These are phyloP conservation scores for Yasuhikotakia modesta DNA, from an alignment of 2,797 vertebrate species.

Conservation along the genomic window DNA sequence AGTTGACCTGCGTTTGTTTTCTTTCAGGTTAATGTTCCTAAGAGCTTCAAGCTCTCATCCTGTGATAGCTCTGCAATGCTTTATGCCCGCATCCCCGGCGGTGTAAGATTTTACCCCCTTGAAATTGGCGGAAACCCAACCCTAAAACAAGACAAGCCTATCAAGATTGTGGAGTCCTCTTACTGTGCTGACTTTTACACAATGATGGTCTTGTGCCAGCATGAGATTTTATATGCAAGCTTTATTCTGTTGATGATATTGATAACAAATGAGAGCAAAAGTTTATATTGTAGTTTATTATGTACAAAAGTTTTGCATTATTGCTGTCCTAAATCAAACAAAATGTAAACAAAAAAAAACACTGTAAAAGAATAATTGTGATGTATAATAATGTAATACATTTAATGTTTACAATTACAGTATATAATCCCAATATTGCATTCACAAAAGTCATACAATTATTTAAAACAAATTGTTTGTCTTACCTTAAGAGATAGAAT, in stretches of 20 bases:
- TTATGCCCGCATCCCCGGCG: constrained; percentile 64
- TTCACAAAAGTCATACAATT: no score
- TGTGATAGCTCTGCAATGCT: constrained; percentile 59
- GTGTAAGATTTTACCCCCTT: constrained; percentile 64
- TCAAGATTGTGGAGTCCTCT: constrained; percentile 61
- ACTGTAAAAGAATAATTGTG: neutral
- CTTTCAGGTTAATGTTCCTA: constrained; percentile 55
- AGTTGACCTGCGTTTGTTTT: constrained; percentile 55
- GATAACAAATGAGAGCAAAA: neutral
- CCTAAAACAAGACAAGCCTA: constrained; percentile 61
- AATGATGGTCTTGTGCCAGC: constrained; percentile 28
- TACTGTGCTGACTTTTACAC: constrained; percentile 38
- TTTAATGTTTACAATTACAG: no score
- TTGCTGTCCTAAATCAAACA: no score
- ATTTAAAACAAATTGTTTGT: no score
- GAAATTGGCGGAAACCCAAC: constrained; percentile 66
- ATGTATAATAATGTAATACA: neutral
- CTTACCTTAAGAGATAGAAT: no score
- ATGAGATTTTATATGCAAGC: constrained; percentile 21
- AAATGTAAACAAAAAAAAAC: no score
- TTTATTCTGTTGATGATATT: constrained; percentile 23
- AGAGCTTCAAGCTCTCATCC: constrained; percentile 61
- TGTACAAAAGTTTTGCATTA: neutral
- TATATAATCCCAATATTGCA: no score
- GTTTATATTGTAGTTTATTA: neutral